A percentile compares a stretch with the other conserved stretches of the same genome.
phyloP scores from a whole-genome alignment of 35 echinoderm and acorn worm species.

The Nesometra sesokonis region DNA sequence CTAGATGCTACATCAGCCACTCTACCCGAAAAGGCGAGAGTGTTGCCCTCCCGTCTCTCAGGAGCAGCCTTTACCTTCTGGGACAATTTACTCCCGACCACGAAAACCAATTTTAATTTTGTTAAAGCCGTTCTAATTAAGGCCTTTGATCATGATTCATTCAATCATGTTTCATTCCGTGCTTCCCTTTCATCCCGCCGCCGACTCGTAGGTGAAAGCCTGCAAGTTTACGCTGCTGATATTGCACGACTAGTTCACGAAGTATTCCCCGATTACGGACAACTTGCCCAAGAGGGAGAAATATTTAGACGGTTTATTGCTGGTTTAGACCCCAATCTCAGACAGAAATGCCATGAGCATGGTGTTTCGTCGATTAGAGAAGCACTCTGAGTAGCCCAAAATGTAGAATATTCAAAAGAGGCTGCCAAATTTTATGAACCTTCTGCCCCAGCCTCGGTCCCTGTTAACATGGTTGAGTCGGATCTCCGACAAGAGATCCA shows the following conservation, averaged over 20 bases:
- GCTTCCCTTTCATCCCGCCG: conserved; percentile 10
- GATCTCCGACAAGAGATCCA: background rate
- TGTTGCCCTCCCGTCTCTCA: background rate
- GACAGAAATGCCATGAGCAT: conserved; percentile 50
- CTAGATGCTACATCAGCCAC: too few species aligned
- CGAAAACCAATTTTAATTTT: background rate
- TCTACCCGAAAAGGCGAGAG: background rate
- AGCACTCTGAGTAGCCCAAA: conserved; percentile 15
- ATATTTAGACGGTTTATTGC: conserved; percentile 31
- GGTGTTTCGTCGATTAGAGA: background rate
- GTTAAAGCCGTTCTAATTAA: background rate
- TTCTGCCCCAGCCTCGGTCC: background rate
- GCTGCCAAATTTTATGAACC: background rate
- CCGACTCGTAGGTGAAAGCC: background rate
- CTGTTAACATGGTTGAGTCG: background rate
- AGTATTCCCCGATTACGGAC: conserved; percentile 18
- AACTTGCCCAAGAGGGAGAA: conserved; percentile 10
- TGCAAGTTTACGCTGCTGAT: conserved; percentile 40
- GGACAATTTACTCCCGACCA: background rate
- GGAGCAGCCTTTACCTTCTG: background rate
- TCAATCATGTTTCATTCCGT: background rate
- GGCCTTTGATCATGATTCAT: background rate
- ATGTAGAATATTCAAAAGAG: conserved; percentile 4
- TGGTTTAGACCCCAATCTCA: background rate
- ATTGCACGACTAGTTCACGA: background rate